Percentiles rank a stretch among this genome's conserved stretches.
phyloP scores from a whole-genome alignment of 2,113 vertebrate species.

The Pristiophorus japonicus region DNA sequence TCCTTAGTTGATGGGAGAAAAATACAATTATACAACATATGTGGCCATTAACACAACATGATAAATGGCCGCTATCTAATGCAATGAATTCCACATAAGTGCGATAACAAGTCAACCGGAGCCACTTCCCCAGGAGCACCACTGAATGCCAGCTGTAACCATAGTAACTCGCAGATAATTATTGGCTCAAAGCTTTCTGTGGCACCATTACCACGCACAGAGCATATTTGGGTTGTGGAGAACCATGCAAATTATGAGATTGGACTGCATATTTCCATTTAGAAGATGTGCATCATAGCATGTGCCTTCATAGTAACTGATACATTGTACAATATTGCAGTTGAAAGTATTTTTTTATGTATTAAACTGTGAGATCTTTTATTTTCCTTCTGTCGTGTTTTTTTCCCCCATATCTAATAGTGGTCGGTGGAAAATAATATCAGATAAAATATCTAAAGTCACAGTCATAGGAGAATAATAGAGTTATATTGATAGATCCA shows the following conservation, averaged over 20 bases:
- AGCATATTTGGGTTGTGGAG: background rate
- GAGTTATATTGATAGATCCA: background rate
- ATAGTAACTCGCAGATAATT: constrained; percentile 1
- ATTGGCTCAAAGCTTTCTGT: background rate
- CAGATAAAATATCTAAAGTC: background rate
- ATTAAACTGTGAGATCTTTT: background rate
- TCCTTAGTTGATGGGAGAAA: background rate
- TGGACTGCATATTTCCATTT: background rate
- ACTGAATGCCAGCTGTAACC: constrained; percentile 20
- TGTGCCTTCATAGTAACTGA: background rate
- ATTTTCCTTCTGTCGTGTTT: background rate
- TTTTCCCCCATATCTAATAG: background rate
- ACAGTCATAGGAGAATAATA: background rate
- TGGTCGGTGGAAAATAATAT: background rate
- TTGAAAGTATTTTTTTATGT: background rate
- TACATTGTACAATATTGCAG: background rate
- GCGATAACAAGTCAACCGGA: background rate
- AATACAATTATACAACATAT: background rate
- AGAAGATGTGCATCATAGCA: constrained; percentile 1
- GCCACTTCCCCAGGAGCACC: background rate
- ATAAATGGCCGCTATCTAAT: background rate
- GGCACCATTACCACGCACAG: background rate
- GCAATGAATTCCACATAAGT: background rate
- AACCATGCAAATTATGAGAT: background rate
- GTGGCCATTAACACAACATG: background rate